These are phyloP conservation scores for Stenopsyche tienmushanensis DNA, from an alignment of 1,140 invertebrate genomes.

Conservation along the genomic window DNA sequence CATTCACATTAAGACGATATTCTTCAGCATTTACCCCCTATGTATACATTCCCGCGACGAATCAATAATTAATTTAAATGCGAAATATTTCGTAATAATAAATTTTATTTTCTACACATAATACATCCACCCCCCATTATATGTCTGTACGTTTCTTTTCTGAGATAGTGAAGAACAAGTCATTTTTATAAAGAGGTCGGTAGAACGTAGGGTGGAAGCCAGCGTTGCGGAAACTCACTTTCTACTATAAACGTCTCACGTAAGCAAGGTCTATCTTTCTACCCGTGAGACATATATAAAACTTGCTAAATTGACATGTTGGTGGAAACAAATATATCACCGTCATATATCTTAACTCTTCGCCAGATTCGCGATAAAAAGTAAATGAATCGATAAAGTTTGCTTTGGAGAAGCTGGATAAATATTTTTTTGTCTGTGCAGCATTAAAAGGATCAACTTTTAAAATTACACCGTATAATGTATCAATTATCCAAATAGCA, in stretches of 20 bases:
- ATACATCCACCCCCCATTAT: neutral
- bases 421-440: no score
- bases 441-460: no score
- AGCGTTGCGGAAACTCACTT: conserved; percentile 14
- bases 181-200: conserved; percentile 15
- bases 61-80: no score
- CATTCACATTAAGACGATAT: no score
- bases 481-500: no score
- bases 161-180: conserved; percentile 7
- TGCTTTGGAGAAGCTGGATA: no score
- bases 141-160: no score
- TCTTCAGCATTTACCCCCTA: no score
- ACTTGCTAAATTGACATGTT: conserved; percentile 8
- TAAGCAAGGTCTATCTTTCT: conserved; percentile 7
- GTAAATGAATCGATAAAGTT: neutral
- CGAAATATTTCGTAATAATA: no score
- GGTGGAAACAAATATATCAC: conserved; percentile 1
- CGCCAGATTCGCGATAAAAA: neutral
- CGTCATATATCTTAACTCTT: neutral
- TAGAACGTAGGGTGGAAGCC: neutral
- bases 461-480: no score
- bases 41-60: no score
- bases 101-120: no score
- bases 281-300: conserved; percentile 10
- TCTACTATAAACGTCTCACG: conserved; percentile 13